These are phyloP conservation scores for Corythoichthys haematopterus DNA, from an alignment of 2,113 vertebrate genomes.

Conservation along the genomic window DNA sequence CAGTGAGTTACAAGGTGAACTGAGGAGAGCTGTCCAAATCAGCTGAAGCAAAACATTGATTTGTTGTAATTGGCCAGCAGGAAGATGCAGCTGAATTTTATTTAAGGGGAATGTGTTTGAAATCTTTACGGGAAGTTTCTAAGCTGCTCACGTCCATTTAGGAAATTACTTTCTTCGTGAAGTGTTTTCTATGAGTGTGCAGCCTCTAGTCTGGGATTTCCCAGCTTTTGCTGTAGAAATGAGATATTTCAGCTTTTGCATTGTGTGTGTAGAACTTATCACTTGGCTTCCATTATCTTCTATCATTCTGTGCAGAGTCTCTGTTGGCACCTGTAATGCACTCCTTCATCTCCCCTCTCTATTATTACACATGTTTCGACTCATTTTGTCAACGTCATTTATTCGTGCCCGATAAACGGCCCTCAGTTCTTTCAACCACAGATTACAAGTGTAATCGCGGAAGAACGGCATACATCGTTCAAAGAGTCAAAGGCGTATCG, in stretches of 20 bases:
- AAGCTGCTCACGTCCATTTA: background rate
- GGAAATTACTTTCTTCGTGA: conserved; percentile 3
- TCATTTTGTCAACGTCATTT: conserved; percentile 58
- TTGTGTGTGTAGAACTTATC: background rate
- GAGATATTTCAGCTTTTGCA: background rate
- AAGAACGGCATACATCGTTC: conserved; percentile 42
- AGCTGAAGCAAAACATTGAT: background rate
- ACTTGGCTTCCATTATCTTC: background rate
- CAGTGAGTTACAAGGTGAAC: background rate
- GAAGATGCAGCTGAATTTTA: background rate
- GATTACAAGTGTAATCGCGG: conserved; percentile 60
- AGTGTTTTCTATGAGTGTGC: background rate
- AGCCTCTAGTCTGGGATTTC: background rate
- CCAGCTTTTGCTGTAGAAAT: background rate
- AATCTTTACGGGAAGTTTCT: background rate
- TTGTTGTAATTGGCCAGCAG: background rate
- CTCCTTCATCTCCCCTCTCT: conserved; percentile 36
- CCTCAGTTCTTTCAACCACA: conserved; percentile 46
- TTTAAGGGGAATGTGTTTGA: background rate
- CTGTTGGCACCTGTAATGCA: conserved; percentile 26
- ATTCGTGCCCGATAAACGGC: conserved; percentile 58
- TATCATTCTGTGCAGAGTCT: background rate
- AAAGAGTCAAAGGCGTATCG: conserved; percentile 42
- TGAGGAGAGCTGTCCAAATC: background rate
- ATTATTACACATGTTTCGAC: conserved; percentile 58